Evolutionary conservation across 1,140 invertebrate species (phyloP).

Genomic region (Himalopsyche phryganea): DNA sequence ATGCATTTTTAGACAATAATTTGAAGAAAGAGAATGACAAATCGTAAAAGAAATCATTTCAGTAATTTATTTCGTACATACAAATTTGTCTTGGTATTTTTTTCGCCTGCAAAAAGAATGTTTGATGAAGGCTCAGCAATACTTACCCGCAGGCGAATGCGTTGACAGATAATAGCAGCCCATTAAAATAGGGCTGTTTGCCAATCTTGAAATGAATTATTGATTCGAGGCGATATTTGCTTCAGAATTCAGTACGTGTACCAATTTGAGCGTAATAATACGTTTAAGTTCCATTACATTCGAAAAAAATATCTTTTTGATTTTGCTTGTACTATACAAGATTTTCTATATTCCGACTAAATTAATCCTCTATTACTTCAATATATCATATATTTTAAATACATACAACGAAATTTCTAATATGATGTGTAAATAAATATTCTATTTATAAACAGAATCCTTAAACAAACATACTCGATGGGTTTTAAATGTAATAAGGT

Average conservation of each 20-base stretch:
- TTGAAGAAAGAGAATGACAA: too few relatives aligned
- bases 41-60: too few relatives aligned
- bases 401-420: too few relatives aligned
- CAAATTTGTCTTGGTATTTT: too few relatives aligned
- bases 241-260: background rate
- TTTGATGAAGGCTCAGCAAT: conserved; percentile 3
- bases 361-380: too few relatives aligned
- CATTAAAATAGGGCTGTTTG: conserved; percentile 4
- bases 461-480: too few relatives aligned
- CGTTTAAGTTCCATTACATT: conserved; percentile 5
- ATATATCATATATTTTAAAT: too few relatives aligned
- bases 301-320: background rate
- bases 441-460: too few relatives aligned
- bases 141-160: background rate
- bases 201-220: conserved; percentile 28
- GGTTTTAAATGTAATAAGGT: background rate
- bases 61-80: too few relatives aligned
- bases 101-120: conserved; percentile 12
- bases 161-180: background rate
- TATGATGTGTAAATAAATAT: too few relatives aligned
- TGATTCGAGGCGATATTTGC: conserved; percentile 11
- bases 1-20: too few relatives aligned
- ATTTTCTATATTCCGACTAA: background rate
- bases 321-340: background rate
- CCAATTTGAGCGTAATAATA: conserved; percentile 16